These are phyloP conservation scores for Penaeus japonicus DNA, from an alignment of 1,140 invertebrate genomes.

Conservation along the genomic window DNA sequence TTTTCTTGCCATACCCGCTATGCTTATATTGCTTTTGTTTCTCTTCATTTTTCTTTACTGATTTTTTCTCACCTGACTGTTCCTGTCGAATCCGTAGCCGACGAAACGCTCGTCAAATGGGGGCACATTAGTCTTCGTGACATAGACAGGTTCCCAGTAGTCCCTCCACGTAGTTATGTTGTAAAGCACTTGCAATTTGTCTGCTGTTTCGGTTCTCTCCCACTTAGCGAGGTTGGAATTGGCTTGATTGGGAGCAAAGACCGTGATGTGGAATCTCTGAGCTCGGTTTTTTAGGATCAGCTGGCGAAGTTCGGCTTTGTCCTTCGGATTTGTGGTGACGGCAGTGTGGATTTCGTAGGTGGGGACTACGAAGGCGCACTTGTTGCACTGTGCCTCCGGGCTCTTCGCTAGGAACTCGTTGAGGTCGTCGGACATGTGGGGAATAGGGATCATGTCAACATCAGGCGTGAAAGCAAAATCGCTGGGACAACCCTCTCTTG, in stretches of 20 bases:
- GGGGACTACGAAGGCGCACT: conserved; percentile 88
- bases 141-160: conserved; percentile 90
- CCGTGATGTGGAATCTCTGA: conserved; percentile 64
- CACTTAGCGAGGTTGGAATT: conserved; percentile 71
- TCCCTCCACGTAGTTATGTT: conserved; percentile 62
- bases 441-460: conserved; percentile 79
- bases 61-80: conserved; percentile 80
- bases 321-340: conserved; percentile 77
- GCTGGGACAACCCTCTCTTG: conserved; percentile 81
- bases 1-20: no score
- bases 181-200: conserved; percentile 62
- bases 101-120: conserved; percentile 90
- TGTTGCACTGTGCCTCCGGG: conserved; percentile 47
- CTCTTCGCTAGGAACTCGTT: conserved; percentile 72
- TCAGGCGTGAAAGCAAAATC: conserved; percentile 82
- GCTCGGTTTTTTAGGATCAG: conserved; percentile 60
- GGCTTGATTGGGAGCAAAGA: conserved; percentile 64
- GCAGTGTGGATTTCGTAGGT: conserved; percentile 83
- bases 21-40: no score
- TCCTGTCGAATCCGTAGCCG: conserved; percentile 93
- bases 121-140: conserved; percentile 80
- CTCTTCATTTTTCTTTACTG: no score
- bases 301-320: conserved; percentile 63
- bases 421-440: conserved; percentile 67
- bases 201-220: conserved; percentile 56